Base-by-base conservation (phyloP, 2,888 invertebrate genomes). In the Ophioninae sp. region DNA sequence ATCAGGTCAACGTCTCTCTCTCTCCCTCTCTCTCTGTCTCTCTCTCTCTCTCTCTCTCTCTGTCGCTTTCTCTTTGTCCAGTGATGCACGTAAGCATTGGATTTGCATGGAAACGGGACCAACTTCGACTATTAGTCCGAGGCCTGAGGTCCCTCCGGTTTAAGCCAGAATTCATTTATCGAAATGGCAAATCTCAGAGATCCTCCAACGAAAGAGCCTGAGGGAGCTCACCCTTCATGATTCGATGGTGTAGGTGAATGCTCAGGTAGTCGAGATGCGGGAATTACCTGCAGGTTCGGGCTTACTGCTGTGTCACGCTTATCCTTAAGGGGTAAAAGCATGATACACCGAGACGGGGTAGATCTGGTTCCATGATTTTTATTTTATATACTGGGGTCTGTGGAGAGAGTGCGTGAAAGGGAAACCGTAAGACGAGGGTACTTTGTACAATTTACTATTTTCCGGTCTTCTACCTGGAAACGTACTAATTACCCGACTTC, bases 41-140 rank as follows among this genome's bases (percentile, higher is more conserved):
- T 41, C 61, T 10, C 5, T 0, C 50, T 17, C 13, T 50, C 17
- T 50, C 50, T 50, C 13, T 44, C 17, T 30, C 67, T 21, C 61
- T 50, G 23, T 57, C 59, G 59, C 72, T 44, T 56, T 41, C 30
- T 72, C 73, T 76, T 57, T 64, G 84, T 86, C 88, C 87, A 87
- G 86, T 88, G 86, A 89, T 89, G 87, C 89, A 89, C 88, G 88
- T 89, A 88, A 91, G 89, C 90, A 89, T 88, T 87, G 87, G 87
- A 91, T 91, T 91, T 91, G 90, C 91, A 91, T 91, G 89, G 90
- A 91, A 91, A 91, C 89, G 88, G 89, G 87, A 89, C 91, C 88
- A 91, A 91, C 91, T 91, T 91, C 87, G 87, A 88, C 91, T 91
- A 91, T 91, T 91, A 91, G 90, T 87, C 87, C 85, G 85, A 73